These are phyloP conservation scores for Drosophila ironensis DNA, from an alignment of 1,140 invertebrate species.

Conservation along the genomic window DNA sequence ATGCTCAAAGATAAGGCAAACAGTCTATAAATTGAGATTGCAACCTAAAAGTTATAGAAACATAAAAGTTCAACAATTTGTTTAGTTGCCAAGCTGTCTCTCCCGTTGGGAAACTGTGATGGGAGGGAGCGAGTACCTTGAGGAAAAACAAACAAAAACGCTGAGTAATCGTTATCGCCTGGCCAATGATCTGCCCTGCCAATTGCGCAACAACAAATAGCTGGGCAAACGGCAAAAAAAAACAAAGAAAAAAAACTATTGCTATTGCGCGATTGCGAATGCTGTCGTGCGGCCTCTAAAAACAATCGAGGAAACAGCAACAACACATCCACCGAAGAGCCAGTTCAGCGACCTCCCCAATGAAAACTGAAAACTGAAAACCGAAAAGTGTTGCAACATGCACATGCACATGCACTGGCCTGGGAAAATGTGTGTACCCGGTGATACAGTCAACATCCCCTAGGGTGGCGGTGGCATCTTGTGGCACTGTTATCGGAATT, in stretches of 20 bases:
- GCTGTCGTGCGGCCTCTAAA: conserved; percentile 59
- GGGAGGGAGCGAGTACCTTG: conserved; percentile 42
- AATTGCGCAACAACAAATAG: conserved; percentile 68
- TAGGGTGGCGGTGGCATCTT: no score
- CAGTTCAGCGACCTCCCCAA: conserved; percentile 66
- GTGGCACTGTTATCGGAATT: no score
- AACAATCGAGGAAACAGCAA: conserved; percentile 37
- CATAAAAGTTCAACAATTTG: no score
- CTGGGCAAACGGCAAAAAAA: conserved; percentile 16
- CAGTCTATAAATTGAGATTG: no score
- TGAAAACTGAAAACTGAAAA: conserved; percentile 13
- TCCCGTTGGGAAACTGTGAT: background rate
- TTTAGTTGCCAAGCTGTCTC: conserved; percentile 43
- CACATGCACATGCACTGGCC: conserved; percentile 5
- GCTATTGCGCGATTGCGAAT: conserved; percentile 39
- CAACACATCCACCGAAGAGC: background rate
- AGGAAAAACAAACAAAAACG: background rate
- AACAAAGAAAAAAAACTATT: conserved; percentile 38
- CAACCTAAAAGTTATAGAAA: no score
- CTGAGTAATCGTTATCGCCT: conserved; percentile 37
- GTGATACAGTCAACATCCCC: conserved; percentile 1
- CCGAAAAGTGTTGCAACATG: conserved; percentile 53
- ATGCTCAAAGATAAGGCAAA: no score
- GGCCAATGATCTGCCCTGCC: conserved; percentile 59
- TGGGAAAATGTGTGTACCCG: conserved; percentile 8